Conservation (phyloP, 92 coral and sea anemone species). For the Pocillopora meandrina region DNA sequence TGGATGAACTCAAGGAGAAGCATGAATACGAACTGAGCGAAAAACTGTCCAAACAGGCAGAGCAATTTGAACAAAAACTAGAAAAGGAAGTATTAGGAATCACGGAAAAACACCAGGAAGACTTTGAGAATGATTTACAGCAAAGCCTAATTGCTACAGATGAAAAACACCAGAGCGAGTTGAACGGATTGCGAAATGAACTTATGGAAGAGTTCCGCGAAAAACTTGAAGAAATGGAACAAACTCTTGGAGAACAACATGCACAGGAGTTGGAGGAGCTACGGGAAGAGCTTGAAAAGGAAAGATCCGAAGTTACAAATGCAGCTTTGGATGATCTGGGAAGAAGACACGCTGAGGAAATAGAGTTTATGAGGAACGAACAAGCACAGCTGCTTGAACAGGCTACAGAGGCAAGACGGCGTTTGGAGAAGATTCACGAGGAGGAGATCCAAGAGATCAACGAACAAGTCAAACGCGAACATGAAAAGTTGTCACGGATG, state of each 20-base stretch:
- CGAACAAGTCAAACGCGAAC: slow-evolving; percentile 78
- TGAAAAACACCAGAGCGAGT: slow-evolving; percentile 58
- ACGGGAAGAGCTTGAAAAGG: slow-evolving; percentile 77
- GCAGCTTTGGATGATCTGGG: slow-evolving; percentile 86
- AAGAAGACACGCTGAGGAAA: slow-evolving; percentile 69
- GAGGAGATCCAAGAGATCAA: slow-evolving; percentile 78
- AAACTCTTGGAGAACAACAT: slow-evolving; percentile 64
- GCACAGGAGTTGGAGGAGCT: slow-evolving; percentile 64
- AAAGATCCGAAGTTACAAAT: slow-evolving; percentile 71
- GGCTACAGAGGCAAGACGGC: slow-evolving; percentile 66
- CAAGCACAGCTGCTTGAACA: slow-evolving; percentile 74
- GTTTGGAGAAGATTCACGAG: slow-evolving; percentile 73
- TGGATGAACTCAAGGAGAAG: slow-evolving; percentile 66
- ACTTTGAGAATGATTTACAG: slow-evolving; percentile 48
- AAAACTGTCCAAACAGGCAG: slow-evolving; percentile 55
- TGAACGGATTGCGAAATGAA: slow-evolving; percentile 60
- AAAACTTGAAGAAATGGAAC: slow-evolving; percentile 70
- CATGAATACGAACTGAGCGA: slow-evolving; percentile 76
- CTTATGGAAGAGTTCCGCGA: slow-evolving; percentile 72
- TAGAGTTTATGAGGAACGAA: slow-evolving; percentile 73
- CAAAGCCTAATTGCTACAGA: slow-evolving; percentile 41
- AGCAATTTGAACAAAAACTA: slow-evolving; percentile 43
- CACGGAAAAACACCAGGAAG: slow-evolving; percentile 38
- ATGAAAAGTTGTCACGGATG: slow-evolving; percentile 73
- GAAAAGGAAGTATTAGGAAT: slow-evolving; percentile 50